Evolutionary conservation across 2,888 invertebrate genomes (phyloP).

Genomic region (Caenorhabditis angaria): DNA sequence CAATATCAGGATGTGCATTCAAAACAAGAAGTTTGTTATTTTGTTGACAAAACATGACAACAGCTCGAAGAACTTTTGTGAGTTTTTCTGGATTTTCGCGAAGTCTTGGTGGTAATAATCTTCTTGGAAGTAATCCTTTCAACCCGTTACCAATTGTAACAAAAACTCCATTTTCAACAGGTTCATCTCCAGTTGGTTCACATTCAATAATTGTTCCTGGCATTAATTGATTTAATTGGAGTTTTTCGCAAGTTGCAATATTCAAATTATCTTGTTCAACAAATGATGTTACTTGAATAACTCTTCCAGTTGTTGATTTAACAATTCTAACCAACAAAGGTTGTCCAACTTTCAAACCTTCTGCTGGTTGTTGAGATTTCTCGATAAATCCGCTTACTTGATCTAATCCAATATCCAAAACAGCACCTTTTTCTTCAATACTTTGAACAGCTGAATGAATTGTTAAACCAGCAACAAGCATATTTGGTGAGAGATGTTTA

Average conservation of each 20-base stretch:
- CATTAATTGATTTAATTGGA: conserved; percentile 61
- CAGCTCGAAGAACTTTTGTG: conserved; percentile 59
- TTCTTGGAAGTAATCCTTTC: conserved; percentile 61
- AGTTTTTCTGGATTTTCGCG: conserved; percentile 55
- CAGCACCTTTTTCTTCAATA: conserved; percentile 69
- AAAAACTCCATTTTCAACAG: conserved; percentile 51
- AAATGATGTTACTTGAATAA: conserved; percentile 59
- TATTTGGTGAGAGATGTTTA: conserved; percentile 58
- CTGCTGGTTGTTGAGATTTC: conserved; percentile 44
- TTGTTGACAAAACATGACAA: conserved; percentile 63
- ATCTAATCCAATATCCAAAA: conserved; percentile 65
- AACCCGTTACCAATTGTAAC: conserved; percentile 66
- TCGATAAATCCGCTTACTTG: conserved; percentile 61
- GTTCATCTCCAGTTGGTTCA: conserved; percentile 59
- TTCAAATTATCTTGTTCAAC: conserved; percentile 54
- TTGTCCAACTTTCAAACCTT: conserved; percentile 49
- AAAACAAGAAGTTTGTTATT: conserved; percentile 65
- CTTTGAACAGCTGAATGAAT: conserved; percentile 61
- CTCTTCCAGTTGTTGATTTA: conserved; percentile 39
- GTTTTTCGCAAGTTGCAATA: conserved; percentile 45
- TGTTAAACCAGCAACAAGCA: conserved; percentile 55
- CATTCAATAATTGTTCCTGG: conserved; percentile 68
- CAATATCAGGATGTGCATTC: conserved; percentile 68
- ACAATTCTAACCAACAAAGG: conserved; percentile 60
- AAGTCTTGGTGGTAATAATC: conserved; percentile 67